Evolutionary conservation across 2,797 vertebrate genomes (phyloP), one percentile per base, ranked within the genome.

Genomic region (Myotis findleyi): DNA sequence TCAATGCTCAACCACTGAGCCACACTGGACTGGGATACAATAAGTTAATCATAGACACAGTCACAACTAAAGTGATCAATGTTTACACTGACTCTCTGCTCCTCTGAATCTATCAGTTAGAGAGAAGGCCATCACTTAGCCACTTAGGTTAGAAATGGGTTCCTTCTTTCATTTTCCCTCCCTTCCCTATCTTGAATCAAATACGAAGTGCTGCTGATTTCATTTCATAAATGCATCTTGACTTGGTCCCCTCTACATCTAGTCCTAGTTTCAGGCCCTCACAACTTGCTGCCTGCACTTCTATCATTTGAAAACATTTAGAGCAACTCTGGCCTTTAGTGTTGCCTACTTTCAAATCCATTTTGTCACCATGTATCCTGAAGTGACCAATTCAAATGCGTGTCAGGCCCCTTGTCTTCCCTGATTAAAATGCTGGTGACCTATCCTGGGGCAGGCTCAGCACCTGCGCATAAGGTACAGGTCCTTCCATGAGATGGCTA

Each of bases 361-460:
- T 33, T 51, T 69, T 64, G 51, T 66, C 6, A 41, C 21, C 16
- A 12, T 33, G 13, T 69, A 47, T n/a, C 27, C 53, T 47, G 53
- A 77, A 47, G 38, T 16, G 59, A 47, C 1, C 18, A 62, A 18
- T 62, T 72, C 44, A 92, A 68, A 72, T 27, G 2, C 17, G 3
- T 44, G 6, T 53, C 20, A 51, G 36, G 30, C 3, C 47, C 38
- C 11, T 5, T 25, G 30, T 59, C 18, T 33, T 51, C 18, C 17
- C 17, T 68, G 41, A 12, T 21, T 16, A 55, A 93, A 62, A 47
- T 0, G 10, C 20, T 87, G 4, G 16, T 17, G 73, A 14, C 66
- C 14, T 36, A 51, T 21, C 14, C 9, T 0, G 0, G 6, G 7
- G 2, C 10, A 80, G 10, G 4, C 27, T 30, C 62, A 87, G 8